Base-by-base conservation (phyloP, 2,113 vertebrate genomes). In the Lasiurus cinereus region DNA sequence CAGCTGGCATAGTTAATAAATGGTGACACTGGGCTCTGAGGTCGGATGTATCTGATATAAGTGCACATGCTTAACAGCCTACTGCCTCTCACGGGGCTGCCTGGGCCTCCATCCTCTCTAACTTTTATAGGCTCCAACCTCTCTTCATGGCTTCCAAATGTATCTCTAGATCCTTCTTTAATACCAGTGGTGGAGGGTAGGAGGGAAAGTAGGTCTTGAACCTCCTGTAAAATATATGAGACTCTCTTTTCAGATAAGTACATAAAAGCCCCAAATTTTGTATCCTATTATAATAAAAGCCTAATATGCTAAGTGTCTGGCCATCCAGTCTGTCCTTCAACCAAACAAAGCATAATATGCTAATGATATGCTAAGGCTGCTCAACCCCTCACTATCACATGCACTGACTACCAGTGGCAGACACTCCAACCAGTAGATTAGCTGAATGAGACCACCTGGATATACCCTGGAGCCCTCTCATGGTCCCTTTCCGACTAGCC, bases 191-290 rank as follows among this genome's bases (percentile, higher is more conserved):
- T 12, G 15, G 12, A 14, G 33, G 19, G 11, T 22, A 9, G 31
- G 77, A 70, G 29, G 74, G 14, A 2, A 29, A 64, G 8, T 36
- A 7, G 27, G 21, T 82, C 77, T 91, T 89, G 15, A 90, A 82
- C 39, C 21, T 21, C 12, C 33, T 8, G 6, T 21, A 82, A 92
- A 89, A 76, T 84, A 59, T 24, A 24, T 77, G 64, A 8, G 21
- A 83, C 21, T 87, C 15, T 80, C 70, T 90, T 85, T 93, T 89
- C 67, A 74, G 62, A 6, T 77, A 86, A 64, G 48, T 66, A 79
- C 11, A 72, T n/a, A 77, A 62, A 62, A 74, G 39, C 19, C 18
- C 67, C 27, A 48, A 15, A 77, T 82, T 88, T 78, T 91, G 27
- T 48, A 92, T 56, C 54, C 19, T 56, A 56, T 56, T 3, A 56